A percentile compares a stretch with the other conserved stretches of the same genome.
Evolutionary conservation across 1,140 invertebrate species (phyloP).

Genomic region (Drosophila arawakana): DNA sequence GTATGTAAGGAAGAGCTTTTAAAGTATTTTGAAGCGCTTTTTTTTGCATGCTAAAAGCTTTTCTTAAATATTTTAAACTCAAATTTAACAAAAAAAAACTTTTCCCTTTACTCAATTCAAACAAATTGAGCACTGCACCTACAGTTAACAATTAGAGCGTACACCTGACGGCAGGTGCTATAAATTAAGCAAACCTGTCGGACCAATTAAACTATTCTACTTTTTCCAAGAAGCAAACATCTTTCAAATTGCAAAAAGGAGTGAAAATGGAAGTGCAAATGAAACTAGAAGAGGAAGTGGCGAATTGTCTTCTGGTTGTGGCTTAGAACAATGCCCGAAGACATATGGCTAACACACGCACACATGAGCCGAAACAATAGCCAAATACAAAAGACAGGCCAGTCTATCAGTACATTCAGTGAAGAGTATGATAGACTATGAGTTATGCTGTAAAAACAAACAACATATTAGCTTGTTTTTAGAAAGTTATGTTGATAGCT

Average conservation of each 20-base stretch:
- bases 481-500: background rate
- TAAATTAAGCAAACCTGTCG: constrained; percentile 43
- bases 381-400: constrained; percentile 23
- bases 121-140: background rate
- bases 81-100: background rate
- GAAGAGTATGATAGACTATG: background rate
- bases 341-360: constrained; percentile 25
- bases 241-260: background rate
- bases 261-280: background rate
- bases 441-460: background rate
- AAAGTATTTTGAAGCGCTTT: too few species aligned
- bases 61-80: too few species aligned
- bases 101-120: background rate
- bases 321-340: constrained; percentile 45
- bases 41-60: too few species aligned
- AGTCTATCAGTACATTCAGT: constrained; percentile 32
- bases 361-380: constrained; percentile 30
- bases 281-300: constrained; percentile 5
- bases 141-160: constrained; percentile 3
- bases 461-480: background rate
- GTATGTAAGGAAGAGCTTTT: too few species aligned
- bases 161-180: constrained; percentile 1
- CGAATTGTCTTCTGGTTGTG: constrained; percentile 24
- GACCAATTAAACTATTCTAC: constrained; percentile 49
- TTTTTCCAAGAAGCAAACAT: constrained; percentile 7